These are phyloP conservation scores for Drosophila rubida DNA, from an alignment of 2,888 invertebrate species.

Conservation along the genomic window DNA sequence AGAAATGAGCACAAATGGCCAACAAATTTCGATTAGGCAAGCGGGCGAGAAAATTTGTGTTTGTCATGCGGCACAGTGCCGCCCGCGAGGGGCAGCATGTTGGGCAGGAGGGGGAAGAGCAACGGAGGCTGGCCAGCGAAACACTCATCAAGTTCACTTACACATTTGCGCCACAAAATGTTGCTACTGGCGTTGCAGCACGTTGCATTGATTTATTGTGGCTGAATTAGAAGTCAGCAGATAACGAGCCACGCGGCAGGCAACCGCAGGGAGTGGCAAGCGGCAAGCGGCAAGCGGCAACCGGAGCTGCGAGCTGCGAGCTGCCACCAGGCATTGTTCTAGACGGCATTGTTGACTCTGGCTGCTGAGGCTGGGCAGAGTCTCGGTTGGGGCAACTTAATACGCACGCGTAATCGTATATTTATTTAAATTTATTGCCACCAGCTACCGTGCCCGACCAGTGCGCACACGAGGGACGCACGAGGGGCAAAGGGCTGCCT, in stretches of 20 bases:
- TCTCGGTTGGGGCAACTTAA: conserved; percentile 73
- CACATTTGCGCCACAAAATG: conserved; percentile 79
- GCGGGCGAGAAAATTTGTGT: conserved; percentile 66
- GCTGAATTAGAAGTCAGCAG: conserved; percentile 80
- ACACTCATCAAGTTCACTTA: conserved; percentile 77
- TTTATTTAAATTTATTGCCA: conserved; percentile 81
- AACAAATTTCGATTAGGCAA: conserved; percentile 79
- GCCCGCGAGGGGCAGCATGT: background rate
- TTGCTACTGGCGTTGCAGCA: conserved; percentile 73
- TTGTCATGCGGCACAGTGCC: conserved; percentile 60
- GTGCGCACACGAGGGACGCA: conserved; percentile 2
- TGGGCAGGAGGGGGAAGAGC: background rate
- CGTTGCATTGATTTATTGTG: conserved; percentile 79
- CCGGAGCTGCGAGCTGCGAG: conserved; percentile 10
- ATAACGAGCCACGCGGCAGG: conserved; percentile 69
- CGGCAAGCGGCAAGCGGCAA: conserved; percentile 19
- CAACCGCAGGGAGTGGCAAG: conserved; percentile 17
- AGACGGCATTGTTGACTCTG: conserved; percentile 37
- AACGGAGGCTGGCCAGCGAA: conserved; percentile 8
- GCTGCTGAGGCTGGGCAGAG: background rate
- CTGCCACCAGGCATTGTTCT: conserved; percentile 63
- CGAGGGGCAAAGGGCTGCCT: background rate
- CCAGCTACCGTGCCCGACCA: conserved; percentile 60
- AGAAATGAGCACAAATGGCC: conserved; percentile 73
- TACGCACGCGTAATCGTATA: conserved; percentile 82